Base-by-base conservation (phyloP, 2,888 invertebrate species). In the Tachystola acroxantha region DNA sequence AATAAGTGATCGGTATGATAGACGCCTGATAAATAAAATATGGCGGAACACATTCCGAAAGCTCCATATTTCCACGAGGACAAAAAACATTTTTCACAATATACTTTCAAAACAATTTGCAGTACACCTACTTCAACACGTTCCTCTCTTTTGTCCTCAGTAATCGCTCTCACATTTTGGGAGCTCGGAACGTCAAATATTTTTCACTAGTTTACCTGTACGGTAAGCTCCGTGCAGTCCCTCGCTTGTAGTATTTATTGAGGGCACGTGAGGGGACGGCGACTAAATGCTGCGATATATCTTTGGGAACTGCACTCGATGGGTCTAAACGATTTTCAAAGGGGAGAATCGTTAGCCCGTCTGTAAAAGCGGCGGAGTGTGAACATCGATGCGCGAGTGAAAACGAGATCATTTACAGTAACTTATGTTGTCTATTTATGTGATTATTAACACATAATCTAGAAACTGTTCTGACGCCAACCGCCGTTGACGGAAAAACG, bases 281-380 rank as follows among this genome's bases (percentile, higher is more conserved):
- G 52, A 48, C 52, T 60, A 61, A 58, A 56, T 53, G 50, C 50
- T 37, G 56, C 60, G 61, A 62, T 61, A 61, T 62, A 66, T 63
- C 53, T 43, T 46, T 33, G 39, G 39, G 37, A 48, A 51, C 62
- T 61, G 62, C 58, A 57, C 48, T 47, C 45, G 54, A 63, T 56
- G 50, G 54, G 44, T 36, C 32, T 42, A 43, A 46, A 42, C 39
- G 32, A 50, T 57, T 48, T 45, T 39, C 44, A 49, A 49, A 45
- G 46, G 32, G 35, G 32, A 30, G 39, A 37, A 37, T 37, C 39
- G 38, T 40, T 46, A 36, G 36, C 28, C 32, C 33, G 19, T 29
- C 35, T 32, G 35, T 36, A 43, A 41, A 39, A 30, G 28, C 20
- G 10, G 12, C 11, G 12, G 13, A 32, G 20, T 31, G 27, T 29